Evolutionary conservation across 1,140 invertebrate genomes (phyloP), one percentile per base, ranked within the genome.

Genomic region (Xylocopa sonorina): DNA sequence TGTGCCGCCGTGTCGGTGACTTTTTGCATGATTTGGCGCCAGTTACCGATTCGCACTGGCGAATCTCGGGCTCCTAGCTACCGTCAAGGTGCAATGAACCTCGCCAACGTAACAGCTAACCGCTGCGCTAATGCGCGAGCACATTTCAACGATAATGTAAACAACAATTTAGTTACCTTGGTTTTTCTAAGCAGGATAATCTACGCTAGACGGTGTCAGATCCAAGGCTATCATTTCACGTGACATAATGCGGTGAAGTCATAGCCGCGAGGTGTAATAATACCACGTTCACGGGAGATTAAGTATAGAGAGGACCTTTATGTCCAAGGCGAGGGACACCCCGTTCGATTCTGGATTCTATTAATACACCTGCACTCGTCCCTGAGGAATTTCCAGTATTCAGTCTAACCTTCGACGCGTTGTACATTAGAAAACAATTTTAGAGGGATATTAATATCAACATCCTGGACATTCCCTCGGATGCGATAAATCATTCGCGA

Each of bases 1-100:
- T 80, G 63, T 53, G 75, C 69, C 75, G 79, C 57, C 71, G 62
- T 71, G 78, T 74, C 73, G 63, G 73, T 51, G 68, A 62, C 66
- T 83, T 85, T 85, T 86, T 87, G 76, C 77, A 66, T 80, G 84
- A 84, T 88, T 87, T 82, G 83, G 85, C 80, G 83, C 87, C 84
- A 78, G 83, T 83, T 78, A 74, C 83, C 55, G 63, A 81, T 80
- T 66, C 63, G 38, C 63, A 50, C 16, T 77, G 32, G 43, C 67
- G 60, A 50, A 51, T 77, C 46, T 53, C 29, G 67, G 46, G 67
- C 27, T 73, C 48, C 43, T 10, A 21, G 64, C n/a, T 7, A 34
- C 3, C 63, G 3, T 24, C 41, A n/a, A 55, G 38, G 76, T 63
- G 58, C 68, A 78, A 78, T 10, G 68, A 78, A 78, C 76, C 46